These are phyloP conservation scores for Acanthaster planci DNA, from an alignment of 35 echinoderm and acorn worm species.

Conservation along the genomic window DNA sequence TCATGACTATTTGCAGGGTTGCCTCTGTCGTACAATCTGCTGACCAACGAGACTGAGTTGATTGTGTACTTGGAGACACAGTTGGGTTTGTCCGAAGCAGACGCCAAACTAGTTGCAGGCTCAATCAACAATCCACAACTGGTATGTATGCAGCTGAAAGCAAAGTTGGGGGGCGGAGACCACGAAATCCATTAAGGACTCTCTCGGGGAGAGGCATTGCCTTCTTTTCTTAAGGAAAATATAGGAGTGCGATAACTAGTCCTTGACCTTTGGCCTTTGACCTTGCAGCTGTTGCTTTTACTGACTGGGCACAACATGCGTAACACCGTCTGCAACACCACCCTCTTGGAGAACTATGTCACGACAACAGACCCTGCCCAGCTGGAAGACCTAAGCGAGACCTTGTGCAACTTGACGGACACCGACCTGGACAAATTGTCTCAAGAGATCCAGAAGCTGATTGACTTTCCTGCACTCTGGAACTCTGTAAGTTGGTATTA, in stretches of 20 bases:
- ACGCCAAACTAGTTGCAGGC: background rate
- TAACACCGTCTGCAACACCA: conserved; percentile 63
- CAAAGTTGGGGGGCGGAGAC: background rate
- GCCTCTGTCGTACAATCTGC: background rate
- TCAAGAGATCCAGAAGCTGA: background rate
- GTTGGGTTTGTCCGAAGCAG: background rate
- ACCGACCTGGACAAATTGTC: conserved; percentile 66
- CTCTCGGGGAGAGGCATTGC: background rate
- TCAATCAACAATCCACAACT: background rate
- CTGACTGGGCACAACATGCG: conserved; percentile 54
- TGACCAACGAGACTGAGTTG: background rate
- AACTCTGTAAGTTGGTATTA: conserved; percentile 30
- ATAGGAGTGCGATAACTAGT: background rate
- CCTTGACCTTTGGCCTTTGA: background rate
- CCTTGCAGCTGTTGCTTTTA: conserved; percentile 56
- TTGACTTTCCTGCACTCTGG: conserved; percentile 10
- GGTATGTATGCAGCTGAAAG: background rate
- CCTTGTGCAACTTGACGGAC: conserved; percentile 57
- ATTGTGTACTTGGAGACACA: background rate
- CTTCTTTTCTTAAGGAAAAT: background rate
- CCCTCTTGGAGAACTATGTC: conserved; percentile 50
- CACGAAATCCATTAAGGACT: background rate
- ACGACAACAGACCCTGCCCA: conserved; percentile 35
- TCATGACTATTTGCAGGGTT: background rate
- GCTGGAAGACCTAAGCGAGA: conserved; percentile 44